A percentile compares a stretch with the other conserved stretches of the same genome.
Conservation (phyloP, 2,113 vertebrate genomes). For the Cisticola juncidis region DNA sequence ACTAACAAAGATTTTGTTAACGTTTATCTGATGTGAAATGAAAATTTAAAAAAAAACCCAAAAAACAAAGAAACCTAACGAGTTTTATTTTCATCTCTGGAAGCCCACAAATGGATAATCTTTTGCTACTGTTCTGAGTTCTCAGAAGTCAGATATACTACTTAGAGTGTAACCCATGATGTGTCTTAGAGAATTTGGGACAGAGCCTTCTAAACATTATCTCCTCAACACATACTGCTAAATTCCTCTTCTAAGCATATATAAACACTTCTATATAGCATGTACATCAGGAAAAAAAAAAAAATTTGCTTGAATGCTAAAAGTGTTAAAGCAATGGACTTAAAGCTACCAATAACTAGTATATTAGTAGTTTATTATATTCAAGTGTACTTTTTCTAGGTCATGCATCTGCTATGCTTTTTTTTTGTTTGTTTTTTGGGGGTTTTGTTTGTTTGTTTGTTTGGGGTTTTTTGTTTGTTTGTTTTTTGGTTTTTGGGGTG, state of each 20-base stretch:
- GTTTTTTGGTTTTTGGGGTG: no score
- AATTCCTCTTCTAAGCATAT: neutral
- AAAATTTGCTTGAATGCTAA: neutral
- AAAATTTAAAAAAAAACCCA: neutral
- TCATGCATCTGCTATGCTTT: rapidly evolving
- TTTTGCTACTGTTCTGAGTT: neutral
- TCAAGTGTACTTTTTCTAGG: neutral
- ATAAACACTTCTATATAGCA: neutral
- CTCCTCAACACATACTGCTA: neutral
- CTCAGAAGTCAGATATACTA: neutral
- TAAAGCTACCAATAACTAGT: neutral
- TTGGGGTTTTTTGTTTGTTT: no score
- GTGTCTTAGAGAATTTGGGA: neutral
- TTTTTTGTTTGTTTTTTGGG: no score
- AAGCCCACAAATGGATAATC: neutral
- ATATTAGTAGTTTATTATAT: neutral
- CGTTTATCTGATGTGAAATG: neutral
- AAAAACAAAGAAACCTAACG: neutral
- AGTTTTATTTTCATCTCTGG: neutral
- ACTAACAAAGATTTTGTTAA: neutral
- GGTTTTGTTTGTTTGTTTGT: no score
- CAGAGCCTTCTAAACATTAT: neutral
- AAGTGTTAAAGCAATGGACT: neutral
- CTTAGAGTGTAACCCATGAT: neutral
- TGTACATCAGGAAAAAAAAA: neutral